Evolutionary conservation across 1,140 invertebrate species (phyloP).

Genomic region (Drosophila arawakana): DNA sequence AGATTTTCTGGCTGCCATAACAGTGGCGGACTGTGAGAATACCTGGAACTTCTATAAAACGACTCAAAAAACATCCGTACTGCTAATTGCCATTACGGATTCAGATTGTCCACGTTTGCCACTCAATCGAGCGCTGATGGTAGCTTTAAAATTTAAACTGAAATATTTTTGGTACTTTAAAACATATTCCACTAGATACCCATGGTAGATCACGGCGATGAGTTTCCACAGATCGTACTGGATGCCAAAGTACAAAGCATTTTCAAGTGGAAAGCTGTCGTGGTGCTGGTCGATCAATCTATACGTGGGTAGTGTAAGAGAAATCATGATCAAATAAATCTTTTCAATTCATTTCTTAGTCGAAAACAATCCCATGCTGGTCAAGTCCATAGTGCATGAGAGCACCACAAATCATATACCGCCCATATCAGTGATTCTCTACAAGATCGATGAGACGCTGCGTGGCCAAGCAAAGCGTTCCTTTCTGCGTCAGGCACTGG

Average conservation of each 20-base stretch:
- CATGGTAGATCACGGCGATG: constrained; percentile 87
- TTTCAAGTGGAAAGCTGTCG: constrained; percentile 89
- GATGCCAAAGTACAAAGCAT: constrained; percentile 88
- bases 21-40: constrained; percentile 88
- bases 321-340: not conserved
- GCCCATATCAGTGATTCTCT: constrained; percentile 74
- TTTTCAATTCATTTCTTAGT: constrained; percentile 37
- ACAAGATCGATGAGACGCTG: constrained; percentile 71
- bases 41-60: constrained; percentile 88
- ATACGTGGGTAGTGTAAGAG: constrained; percentile 86
- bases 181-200: constrained; percentile 85
- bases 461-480: constrained; percentile 65
- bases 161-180: not conserved
- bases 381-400: constrained; percentile 74
- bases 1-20: constrained; percentile 90
- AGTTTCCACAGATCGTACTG: constrained; percentile 90
- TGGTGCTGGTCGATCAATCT: constrained; percentile 89
- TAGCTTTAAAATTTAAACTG: constrained; percentile 11
- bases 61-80: constrained; percentile 87
- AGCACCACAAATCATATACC: constrained; percentile 74
- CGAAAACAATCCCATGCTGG: constrained; percentile 62
- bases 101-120: constrained; percentile 90
- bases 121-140: constrained; percentile 87
- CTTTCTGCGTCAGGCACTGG: constrained; percentile 51
- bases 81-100: constrained; percentile 88